These are phyloP conservation scores for Drosophila kuntzei DNA, from an alignment of 2,888 invertebrate species.

Conservation along the genomic window DNA sequence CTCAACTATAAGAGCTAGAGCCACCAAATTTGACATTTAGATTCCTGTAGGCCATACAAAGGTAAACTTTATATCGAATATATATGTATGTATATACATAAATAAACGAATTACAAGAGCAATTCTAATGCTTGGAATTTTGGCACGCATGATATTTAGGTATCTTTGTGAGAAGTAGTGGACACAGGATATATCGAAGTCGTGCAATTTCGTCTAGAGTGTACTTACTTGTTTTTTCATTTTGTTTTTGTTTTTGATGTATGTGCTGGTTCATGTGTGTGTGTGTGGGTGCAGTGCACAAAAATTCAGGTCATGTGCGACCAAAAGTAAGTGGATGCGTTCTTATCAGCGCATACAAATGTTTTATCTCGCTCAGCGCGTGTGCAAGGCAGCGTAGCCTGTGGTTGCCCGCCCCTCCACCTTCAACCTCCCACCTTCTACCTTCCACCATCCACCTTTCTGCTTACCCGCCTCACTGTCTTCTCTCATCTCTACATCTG, in stretches of 20 bases:
- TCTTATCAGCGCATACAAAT: constrained; percentile 80
- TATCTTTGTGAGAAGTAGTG: neutral
- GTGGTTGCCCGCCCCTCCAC: constrained; percentile 26
- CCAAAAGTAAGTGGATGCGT: constrained; percentile 80
- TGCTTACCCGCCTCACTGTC: neutral
- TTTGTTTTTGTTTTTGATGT: constrained; percentile 13
- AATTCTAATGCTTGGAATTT: neutral
- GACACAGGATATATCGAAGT: neutral
- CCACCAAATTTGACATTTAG: neutral
- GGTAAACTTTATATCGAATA: neutral
- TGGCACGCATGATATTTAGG: accelerated
- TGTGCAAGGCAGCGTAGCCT: constrained; percentile 64
- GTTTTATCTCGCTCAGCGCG: constrained; percentile 75
- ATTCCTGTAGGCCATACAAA: no score
- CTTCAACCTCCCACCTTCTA: neutral
- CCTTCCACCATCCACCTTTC: neutral
- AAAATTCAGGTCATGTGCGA: constrained; percentile 79
- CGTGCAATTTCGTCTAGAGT: neutral
- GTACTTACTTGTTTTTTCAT: constrained; percentile 25
- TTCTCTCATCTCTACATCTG: no score
- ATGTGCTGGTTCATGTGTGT: constrained; percentile 12
- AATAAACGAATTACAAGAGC: neutral
- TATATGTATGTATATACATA: no score
- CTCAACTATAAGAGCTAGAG: neutral
- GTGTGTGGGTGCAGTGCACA: constrained; percentile 37